Percentiles rank a stretch among this genome's conserved stretches.
phyloP scores from a whole-genome alignment of 2,113 vertebrate species.

The Azemiops feae region DNA sequence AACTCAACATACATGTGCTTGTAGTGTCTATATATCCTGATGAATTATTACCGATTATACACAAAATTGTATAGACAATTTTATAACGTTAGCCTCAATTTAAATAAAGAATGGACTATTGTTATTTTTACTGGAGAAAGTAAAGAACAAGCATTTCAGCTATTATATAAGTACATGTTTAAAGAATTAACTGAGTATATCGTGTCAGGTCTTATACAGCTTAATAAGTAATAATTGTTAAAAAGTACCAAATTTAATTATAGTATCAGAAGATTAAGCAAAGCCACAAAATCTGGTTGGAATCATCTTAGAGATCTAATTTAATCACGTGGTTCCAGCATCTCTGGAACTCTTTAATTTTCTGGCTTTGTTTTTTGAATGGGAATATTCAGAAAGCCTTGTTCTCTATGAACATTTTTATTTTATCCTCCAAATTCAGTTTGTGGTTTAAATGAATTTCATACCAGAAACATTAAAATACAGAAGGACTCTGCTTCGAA shows the following conservation, averaged over 20 bases:
- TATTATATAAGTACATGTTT: constrained; percentile 60
- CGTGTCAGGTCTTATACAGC: constrained; percentile 33
- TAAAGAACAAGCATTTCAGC: constrained; percentile 57
- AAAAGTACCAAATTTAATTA: constrained; percentile 47
- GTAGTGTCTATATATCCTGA: not conserved
- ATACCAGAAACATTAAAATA: not conserved
- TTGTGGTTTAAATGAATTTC: not conserved
- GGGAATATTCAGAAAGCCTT: not conserved
- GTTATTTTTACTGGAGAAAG: constrained; percentile 51
- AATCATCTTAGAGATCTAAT: constrained; percentile 32
- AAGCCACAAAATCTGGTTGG: constrained; percentile 24
- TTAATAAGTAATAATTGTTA: constrained; percentile 25
- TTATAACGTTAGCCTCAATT: constrained; percentile 21
- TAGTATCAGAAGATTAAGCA: constrained; percentile 39
- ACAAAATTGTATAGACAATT: not conserved
- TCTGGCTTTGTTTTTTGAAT: not conserved
- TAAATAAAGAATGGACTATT: constrained; percentile 54
- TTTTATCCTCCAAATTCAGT: constrained; percentile 11
- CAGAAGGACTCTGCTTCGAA: not conserved
- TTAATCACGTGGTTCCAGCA: constrained; percentile 1
- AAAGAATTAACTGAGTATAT: constrained; percentile 56
- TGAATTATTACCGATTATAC: not conserved
- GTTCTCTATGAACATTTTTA: not conserved
- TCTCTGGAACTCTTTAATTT: constrained; percentile 19
- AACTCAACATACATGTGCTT: not conserved